Percentiles rank a stretch among this genome's conserved stretches.
Conservation (phyloP, 2,888 invertebrate species). For the Thymelicus lineola region DNA sequence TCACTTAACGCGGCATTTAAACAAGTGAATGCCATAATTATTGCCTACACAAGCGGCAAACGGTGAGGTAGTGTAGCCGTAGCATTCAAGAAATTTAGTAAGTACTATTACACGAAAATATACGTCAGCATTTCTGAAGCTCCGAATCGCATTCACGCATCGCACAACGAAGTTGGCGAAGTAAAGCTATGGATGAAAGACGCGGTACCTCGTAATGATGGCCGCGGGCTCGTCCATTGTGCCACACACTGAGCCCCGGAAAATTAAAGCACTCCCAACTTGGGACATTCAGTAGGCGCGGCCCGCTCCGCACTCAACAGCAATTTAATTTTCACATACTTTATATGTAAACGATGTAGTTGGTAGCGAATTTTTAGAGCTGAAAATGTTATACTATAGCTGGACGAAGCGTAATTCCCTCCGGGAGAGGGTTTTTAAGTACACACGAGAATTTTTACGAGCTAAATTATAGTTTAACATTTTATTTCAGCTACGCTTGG, state of each 20-base stretch:
- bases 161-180: constrained; percentile 52
- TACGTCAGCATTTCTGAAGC: constrained; percentile 10
- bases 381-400: constrained; percentile 19
- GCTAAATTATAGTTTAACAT: constrained; percentile 5
- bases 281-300: constrained; percentile 50
- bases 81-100: constrained; percentile 14
- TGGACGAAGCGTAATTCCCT: constrained; percentile 16
- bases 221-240: constrained; percentile 70
- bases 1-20: too few relatives aligned
- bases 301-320: constrained; percentile 25
- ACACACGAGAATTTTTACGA: constrained; percentile 10
- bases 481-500: constrained; percentile 1
- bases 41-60: too few relatives aligned
- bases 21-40: too few relatives aligned
- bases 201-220: constrained; percentile 67
- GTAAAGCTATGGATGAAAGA: constrained; percentile 55
- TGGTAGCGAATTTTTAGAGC: constrained; percentile 22
- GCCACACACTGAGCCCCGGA: constrained; percentile 64
- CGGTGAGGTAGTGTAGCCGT: too few relatives aligned
- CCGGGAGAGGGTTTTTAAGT: constrained; percentile 11
- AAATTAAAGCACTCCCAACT: constrained; percentile 74
- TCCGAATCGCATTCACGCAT: constrained; percentile 48
- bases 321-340: constrained; percentile 42
- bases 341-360: constrained; percentile 41
- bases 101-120: constrained; percentile 12